A percentile compares a stretch with the other conserved stretches of the same genome.
Conservation (phyloP, 1,140 invertebrate genomes). For the Lepidostoma basale region DNA sequence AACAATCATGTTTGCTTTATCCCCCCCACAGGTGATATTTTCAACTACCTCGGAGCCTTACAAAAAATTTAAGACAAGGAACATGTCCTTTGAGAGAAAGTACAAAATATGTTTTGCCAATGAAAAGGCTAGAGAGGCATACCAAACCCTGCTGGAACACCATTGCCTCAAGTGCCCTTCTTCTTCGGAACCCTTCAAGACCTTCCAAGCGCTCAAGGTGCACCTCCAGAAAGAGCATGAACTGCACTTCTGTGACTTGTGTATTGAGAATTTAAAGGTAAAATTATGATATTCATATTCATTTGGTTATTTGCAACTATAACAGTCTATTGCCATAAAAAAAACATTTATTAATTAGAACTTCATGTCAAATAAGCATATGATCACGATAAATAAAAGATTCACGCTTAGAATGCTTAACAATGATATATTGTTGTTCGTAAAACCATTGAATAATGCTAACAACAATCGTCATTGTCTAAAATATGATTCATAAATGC, state of each 20-base stretch:
- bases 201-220: constrained; percentile 77
- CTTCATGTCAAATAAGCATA: no score
- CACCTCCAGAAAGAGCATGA: constrained; percentile 88
- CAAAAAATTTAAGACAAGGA: constrained; percentile 62
- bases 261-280: constrained; percentile 89
- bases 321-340: no score
- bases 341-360: no score
- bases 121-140: constrained; percentile 74
- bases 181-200: constrained; percentile 67
- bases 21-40: constrained; percentile 73
- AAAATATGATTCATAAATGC: no score
- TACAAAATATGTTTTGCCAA: constrained; percentile 85
- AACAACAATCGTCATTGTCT: no score
- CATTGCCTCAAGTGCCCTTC: constrained; percentile 74
- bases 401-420: no score
- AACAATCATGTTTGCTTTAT: no score
- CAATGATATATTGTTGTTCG: no score
- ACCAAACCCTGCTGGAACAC: constrained; percentile 77
- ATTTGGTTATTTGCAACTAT: no score
- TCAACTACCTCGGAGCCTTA: constrained; percentile 67
- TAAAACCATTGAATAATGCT: no score
- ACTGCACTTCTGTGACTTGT: constrained; percentile 89
- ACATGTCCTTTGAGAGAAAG: constrained; percentile 68
- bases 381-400: no score
- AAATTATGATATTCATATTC: no score